Conservation (phyloP, 2,113 vertebrate genomes). For the Microtus ochrogaster region DNA sequence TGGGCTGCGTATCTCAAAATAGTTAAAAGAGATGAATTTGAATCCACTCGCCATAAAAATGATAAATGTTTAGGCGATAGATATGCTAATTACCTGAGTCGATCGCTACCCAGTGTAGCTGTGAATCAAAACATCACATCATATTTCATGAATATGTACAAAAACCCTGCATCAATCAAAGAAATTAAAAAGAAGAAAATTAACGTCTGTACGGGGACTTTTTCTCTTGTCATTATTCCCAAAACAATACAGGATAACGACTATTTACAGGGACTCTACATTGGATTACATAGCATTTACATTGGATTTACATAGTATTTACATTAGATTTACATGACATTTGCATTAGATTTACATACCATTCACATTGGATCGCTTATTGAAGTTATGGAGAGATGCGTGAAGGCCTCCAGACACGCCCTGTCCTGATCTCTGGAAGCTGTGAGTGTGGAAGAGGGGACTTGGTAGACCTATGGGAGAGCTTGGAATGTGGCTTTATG, state of each 20-base stretch:
- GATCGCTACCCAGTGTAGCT: background rate
- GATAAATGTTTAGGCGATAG: background rate
- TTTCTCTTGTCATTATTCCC: background rate
- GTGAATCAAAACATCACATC: background rate
- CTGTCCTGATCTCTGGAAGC: background rate
- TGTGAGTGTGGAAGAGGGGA: background rate
- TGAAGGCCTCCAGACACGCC: background rate
- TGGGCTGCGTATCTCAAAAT: background rate
- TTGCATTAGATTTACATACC: background rate
- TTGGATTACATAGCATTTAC: background rate
- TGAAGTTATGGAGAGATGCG: background rate
- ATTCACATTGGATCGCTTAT: background rate
- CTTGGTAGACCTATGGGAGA: background rate
- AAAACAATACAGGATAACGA: background rate
- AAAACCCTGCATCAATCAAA: conserved; percentile 12
- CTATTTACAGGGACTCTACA: background rate
- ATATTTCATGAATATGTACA: background rate
- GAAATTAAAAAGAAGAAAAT: background rate
- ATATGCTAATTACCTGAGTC: background rate
- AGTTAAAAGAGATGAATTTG: background rate
- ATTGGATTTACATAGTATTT: background rate
- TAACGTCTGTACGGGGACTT: background rate
- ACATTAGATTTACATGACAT: background rate
- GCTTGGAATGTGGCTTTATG: no score
- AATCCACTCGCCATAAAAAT: background rate